Conservation (phyloP, 2,797 vertebrate species). For the Botia kubotai region DNA sequence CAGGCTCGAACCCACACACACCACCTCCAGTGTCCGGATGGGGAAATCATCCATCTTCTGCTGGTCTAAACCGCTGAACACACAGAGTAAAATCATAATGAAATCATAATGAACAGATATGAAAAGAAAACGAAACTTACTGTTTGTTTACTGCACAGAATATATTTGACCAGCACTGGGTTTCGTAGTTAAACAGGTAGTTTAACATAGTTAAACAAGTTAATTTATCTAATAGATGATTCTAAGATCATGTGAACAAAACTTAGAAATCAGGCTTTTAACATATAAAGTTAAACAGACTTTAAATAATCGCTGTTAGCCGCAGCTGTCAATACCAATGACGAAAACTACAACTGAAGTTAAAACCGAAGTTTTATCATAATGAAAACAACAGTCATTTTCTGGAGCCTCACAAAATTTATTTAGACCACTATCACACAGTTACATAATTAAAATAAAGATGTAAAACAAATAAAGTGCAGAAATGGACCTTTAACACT, state of each 20-base stretch:
- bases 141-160: background rate
- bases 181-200: background rate
- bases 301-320: background rate
- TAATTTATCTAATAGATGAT: background rate
- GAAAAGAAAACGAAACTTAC: background rate
- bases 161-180: background rate
- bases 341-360: background rate
- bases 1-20: slow-evolving; percentile 83
- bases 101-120: background rate
- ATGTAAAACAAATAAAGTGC: background rate
- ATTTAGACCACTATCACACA: background rate
- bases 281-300: background rate
- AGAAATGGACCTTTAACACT: slow-evolving; percentile 59
- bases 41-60: slow-evolving; percentile 77
- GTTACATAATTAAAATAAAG: background rate
- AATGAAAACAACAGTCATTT: no score
- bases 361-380: background rate
- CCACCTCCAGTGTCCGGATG: slow-evolving; percentile 72
- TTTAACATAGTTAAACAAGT: background rate
- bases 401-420: no score
- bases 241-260: background rate
- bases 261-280: background rate
- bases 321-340: background rate
- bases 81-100: background rate
- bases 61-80: slow-evolving; percentile 19